Evolutionary conservation across 2,797 vertebrate species (phyloP).

Genomic region (Rhincodon typus): DNA sequence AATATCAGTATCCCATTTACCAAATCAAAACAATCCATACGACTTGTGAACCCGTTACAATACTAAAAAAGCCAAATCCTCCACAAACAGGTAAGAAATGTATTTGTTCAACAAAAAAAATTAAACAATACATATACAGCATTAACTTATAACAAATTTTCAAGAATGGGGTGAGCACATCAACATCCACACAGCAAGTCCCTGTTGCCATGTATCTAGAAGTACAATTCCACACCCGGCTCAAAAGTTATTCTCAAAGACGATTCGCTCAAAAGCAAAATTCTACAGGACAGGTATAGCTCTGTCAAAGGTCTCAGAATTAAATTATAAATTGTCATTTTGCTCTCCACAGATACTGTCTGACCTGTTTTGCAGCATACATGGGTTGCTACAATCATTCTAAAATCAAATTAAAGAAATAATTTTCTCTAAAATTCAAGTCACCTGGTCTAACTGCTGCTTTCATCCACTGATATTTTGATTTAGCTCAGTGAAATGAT

Average conservation of each 20-base stretch:
- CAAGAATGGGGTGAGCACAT: not conserved
- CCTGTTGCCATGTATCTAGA: not conserved
- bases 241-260: not conserved
- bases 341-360: not conserved
- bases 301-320: not conserved
- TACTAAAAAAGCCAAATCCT: not conserved
- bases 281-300: not conserved
- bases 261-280: not conserved
- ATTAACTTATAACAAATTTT: not conserved
- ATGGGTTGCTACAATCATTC: no score
- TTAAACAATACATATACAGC: not conserved
- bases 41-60: no score
- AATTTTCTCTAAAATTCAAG: no score
- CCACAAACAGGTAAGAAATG: not conserved
- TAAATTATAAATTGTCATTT: not conserved
- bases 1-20: not conserved
- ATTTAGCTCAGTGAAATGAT: not conserved
- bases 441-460: not conserved
- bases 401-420: no score
- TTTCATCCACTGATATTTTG: not conserved
- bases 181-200: not conserved
- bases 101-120: not conserved
- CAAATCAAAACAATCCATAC: not conserved
- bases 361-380: not conserved
- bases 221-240: not conserved